Base-by-base conservation (phyloP, 2,888 invertebrate genomes). In the Formica aserva region DNA sequence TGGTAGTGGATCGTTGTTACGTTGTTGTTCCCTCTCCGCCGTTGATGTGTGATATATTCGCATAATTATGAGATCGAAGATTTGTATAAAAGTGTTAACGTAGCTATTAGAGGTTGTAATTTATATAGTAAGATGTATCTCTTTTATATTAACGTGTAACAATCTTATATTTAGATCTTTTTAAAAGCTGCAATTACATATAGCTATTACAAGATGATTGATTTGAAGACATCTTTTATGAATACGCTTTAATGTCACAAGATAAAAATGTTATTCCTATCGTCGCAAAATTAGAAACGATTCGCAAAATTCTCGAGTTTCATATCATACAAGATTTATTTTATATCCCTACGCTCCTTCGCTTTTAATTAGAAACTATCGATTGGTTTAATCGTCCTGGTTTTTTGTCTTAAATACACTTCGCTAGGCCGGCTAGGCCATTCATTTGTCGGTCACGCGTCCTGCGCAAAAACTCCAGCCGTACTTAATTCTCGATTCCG, bases 321-420 rank as follows among this genome's bases (percentile, higher is more conserved):
- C 76, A 26, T 38, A 63, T 66, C n/a, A 77, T 52, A 57, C 67
- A 41, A 52, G 41, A 77, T 29, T 67, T 55, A 67, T 5, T 77
- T 67, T 45, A 83, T 15, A 65, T 65, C n/a, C 3, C 32, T 13
- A 52, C n/a, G 35, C 11, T 15, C 3, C 29, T 41, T 26, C 32
- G 60, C 41, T 75, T 88, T 85, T 84, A 88, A 89, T 89, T 89
- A 87, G 81, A 78, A 83, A 77, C 69, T 83, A 76, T 62, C 66
- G 85, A 66, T 69, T 83, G 83, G 71, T 84, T 90, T 82, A 85
- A 89, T 88, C 87, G 87, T 67, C 75, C 82, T 65, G 78, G 69
- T 84, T 85, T 86, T 76, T 52, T 57, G 35, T 57, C 67, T 75
- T 77, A 74, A 74, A 60, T 72, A 63, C 83, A 69, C 74, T 74